Evolutionary conservation across 2,888 invertebrate species (phyloP).

Genomic region (Shargacucullia verbasci): DNA sequence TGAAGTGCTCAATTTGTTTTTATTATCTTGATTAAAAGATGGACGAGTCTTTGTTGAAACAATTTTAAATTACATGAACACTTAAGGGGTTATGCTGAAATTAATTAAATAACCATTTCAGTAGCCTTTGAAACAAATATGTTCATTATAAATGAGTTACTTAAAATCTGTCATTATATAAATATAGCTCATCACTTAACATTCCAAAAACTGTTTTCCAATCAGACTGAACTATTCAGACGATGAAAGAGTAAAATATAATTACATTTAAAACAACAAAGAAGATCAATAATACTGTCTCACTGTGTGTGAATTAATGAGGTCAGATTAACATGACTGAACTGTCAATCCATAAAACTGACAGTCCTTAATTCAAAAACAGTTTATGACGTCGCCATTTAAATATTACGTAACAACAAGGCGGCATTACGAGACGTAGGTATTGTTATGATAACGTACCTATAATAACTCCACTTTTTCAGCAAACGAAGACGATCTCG

Average conservation of each 20-base stretch:
- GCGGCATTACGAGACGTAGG: constrained; percentile 27
- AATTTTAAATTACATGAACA: constrained; percentile 1
- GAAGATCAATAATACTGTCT: constrained; percentile 4
- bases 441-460: constrained; percentile 25
- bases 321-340: constrained; percentile 35
- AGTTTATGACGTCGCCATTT: constrained; percentile 40
- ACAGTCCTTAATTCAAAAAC: constrained; percentile 42
- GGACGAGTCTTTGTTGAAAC: constrained; percentile 18
- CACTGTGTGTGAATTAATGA: constrained; percentile 27
- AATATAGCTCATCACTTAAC: not conserved
- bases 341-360: constrained; percentile 40
- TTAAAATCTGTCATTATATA: not conserved
- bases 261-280: not conserved
- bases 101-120: constrained; percentile 2
- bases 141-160: not conserved
- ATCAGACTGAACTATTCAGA: not conserved
- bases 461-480: constrained; percentile 49
- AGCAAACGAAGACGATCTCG: constrained; percentile 54
- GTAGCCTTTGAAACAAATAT: not conserved
- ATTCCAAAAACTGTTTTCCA: not conserved
- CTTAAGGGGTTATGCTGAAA: not conserved
- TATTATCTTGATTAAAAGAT: constrained; percentile 37
- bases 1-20: constrained; percentile 35
- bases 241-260: not conserved
- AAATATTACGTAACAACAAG: constrained; percentile 44